Percentiles rank a stretch among this genome's conserved stretches.
phyloP scores from a whole-genome alignment of 2,888 invertebrate species.

The Tiliacea aurago region DNA sequence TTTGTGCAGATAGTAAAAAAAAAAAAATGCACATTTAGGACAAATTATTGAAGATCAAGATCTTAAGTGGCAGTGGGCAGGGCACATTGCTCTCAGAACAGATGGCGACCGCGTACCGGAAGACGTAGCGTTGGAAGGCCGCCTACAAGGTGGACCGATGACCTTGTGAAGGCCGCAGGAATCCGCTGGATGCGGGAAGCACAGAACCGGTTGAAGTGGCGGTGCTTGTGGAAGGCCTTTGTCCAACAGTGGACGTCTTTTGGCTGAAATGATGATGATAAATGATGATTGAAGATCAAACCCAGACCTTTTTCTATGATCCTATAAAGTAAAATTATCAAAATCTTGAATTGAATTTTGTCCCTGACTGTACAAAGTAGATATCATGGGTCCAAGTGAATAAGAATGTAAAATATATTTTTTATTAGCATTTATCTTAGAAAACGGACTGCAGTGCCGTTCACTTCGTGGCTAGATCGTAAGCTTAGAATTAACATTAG shows the following conservation, averaged over 20 bases:
- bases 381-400: constrained; percentile 15
- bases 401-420: constrained; percentile 7
- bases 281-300: not conserved
- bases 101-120: too few relatives aligned
- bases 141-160: too few relatives aligned
- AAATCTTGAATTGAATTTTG: not conserved
- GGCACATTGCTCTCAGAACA: too few relatives aligned
- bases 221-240: too few relatives aligned
- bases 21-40: not conserved
- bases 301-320: not conserved
- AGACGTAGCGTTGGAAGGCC: too few relatives aligned
- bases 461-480: constrained; percentile 52
- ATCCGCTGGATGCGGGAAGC: too few relatives aligned
- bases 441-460: constrained; percentile 19
- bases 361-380: not conserved
- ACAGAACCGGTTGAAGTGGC: too few relatives aligned
- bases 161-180: too few relatives aligned
- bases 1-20: not conserved
- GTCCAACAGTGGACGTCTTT: too few relatives aligned
- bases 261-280: too few relatives aligned
- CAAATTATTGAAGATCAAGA: not conserved
- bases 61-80: too few relatives aligned
- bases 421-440: constrained; percentile 21
- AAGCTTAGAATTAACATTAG: constrained; percentile 33
- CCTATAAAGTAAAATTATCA: too few relatives aligned